Percentiles rank a stretch among this genome's conserved stretches.
These are phyloP conservation scores for Cryptotis parvus DNA, from an alignment of 2,113 vertebrate species.

Conservation along the genomic window DNA sequence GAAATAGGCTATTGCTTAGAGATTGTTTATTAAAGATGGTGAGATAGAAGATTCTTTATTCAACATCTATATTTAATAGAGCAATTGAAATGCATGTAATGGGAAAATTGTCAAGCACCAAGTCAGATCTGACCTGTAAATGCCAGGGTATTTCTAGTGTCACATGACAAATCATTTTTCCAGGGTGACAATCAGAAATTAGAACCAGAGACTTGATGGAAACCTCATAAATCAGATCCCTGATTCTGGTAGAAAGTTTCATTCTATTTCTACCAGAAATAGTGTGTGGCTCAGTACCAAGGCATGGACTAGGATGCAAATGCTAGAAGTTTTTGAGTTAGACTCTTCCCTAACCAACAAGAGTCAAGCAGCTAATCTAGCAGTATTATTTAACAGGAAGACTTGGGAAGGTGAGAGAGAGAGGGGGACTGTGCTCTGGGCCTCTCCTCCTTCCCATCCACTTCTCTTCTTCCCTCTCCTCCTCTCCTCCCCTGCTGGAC, in stretches of 20 bases:
- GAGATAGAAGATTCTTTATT: not conserved
- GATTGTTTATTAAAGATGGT: not conserved
- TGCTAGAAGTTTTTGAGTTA: not conserved
- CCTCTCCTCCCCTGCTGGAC: not conserved
- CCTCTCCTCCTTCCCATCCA: not conserved
- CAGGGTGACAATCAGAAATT: not conserved
- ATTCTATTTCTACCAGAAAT: not conserved
- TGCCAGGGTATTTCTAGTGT: not conserved
- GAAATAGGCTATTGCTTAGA: no score
- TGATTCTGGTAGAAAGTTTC: not conserved
- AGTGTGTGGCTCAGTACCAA: not conserved
- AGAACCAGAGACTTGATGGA: not conserved
- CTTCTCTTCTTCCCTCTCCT: not conserved
- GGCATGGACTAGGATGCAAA: not conserved
- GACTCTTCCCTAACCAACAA: no score
- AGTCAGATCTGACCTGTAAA: not conserved
- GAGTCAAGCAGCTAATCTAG: no score
- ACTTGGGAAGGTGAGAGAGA: not conserved
- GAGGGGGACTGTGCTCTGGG: not conserved
- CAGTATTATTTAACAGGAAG: not conserved
- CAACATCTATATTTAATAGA: constrained; percentile 54
- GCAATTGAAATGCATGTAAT: constrained; percentile 33
- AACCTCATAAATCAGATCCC: no score
- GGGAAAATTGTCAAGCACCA: not conserved
- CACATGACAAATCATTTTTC: not conserved